phyloP scores from a whole-genome alignment of 2,113 vertebrate species.

The Scomber japonicus region DNA sequence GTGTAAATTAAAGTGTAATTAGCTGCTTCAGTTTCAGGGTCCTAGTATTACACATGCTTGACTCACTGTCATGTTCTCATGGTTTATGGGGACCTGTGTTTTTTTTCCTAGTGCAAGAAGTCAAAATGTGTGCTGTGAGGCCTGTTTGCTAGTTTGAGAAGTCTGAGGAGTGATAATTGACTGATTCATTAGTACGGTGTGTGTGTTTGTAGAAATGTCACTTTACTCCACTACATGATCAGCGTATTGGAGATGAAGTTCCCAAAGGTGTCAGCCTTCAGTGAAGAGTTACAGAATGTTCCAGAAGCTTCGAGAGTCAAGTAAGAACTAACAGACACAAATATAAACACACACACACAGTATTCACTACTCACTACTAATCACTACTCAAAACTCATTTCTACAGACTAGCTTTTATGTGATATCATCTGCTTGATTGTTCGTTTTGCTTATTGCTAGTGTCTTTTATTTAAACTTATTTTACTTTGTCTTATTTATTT shows the following conservation, averaged over 20 bases:
- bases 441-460: no score
- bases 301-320: constrained; percentile 73
- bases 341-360: neutral
- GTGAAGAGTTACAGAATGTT: constrained; percentile 64
- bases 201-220: constrained; percentile 61
- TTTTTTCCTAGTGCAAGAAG: neutral
- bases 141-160: neutral
- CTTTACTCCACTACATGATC: constrained; percentile 74
- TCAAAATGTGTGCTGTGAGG: neutral
- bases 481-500: no score
- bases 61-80: neutral
- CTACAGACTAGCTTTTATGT: no score
- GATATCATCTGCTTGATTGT: no score
- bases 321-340: constrained; percentile 30
- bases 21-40: neutral
- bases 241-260: constrained; percentile 62
- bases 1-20: neutral
- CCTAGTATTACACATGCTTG: neutral
- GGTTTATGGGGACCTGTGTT: neutral
- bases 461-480: no score
- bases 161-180: neutral
- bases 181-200: neutral
- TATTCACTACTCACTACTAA: no score
- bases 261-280: constrained; percentile 23
- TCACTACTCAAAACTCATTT: no score